A percentile compares a stretch with the other conserved stretches of the same genome.
Evolutionary conservation across 1,140 invertebrate species (phyloP).

Genomic region (Ceratosolen solmsi): DNA sequence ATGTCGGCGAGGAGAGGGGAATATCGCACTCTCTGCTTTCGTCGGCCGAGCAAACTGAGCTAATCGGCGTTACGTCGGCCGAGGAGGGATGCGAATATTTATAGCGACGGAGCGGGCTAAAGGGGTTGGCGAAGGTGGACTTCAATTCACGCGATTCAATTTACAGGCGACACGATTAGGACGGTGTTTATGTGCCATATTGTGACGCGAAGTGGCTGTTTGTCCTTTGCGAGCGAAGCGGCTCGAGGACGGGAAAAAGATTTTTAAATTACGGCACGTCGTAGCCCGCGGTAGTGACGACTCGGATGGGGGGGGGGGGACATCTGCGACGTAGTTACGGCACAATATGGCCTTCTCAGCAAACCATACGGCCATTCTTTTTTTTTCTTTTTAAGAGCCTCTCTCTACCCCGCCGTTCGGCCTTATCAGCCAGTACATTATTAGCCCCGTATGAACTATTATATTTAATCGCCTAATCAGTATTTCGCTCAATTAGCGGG

Average conservation of each 20-base stretch:
- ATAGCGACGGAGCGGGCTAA: constrained; percentile 3
- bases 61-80: constrained; percentile 20
- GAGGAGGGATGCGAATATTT: constrained; percentile 33
- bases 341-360: no score
- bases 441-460: background rate
- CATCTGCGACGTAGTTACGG: background rate
- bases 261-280: no score
- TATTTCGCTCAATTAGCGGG: background rate
- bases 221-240: background rate
- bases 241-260: background rate
- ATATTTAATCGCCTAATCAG: background rate
- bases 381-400: background rate
- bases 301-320: background rate
- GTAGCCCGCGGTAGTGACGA: no score
- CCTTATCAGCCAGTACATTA: background rate
- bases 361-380: no score
- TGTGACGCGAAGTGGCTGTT: background rate
- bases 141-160: no score
- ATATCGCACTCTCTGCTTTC: background rate
- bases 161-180: constrained; percentile 46
- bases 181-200: constrained; percentile 5
- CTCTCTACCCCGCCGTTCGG: background rate
- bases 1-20: background rate
- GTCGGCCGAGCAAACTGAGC: constrained; percentile 20
- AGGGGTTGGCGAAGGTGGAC: constrained; percentile 43